Percentiles rank a stretch among this genome's conserved stretches.
phyloP scores from a whole-genome alignment of 2,113 vertebrate genomes.

The Myodes glareolus region DNA sequence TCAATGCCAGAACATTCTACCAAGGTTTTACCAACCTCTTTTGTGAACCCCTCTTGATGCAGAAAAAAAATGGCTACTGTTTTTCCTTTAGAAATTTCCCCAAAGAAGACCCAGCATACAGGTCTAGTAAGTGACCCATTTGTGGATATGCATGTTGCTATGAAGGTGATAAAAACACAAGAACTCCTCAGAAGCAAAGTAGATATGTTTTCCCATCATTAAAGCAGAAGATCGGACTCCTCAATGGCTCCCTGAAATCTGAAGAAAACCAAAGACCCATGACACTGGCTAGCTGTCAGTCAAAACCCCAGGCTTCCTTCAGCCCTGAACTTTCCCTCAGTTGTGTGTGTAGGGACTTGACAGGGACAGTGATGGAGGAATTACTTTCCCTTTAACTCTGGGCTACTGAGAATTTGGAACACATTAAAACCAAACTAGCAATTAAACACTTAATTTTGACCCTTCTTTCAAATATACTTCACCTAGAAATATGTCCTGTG shows the following conservation, averaged over 20 bases:
- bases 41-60: not conserved
- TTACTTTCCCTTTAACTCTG: not conserved
- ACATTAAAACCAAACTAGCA: not conserved
- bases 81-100: not conserved
- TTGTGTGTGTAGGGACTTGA: not conserved
- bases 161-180: not conserved
- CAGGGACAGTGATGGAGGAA: not conserved
- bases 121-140: not conserved
- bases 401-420: not conserved
- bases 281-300: not conserved
- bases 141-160: not conserved
- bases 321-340: not conserved
- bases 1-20: not conserved
- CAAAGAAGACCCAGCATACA: not conserved
- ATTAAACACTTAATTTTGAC: not conserved
- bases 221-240: not conserved
- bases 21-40: not conserved
- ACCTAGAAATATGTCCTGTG: conserved; percentile 30
- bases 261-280: not conserved
- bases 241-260: not conserved
- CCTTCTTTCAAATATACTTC: not conserved
- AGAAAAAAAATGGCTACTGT: not conserved
- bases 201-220: not conserved
- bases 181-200: not conserved
- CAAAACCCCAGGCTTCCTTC: not conserved